phyloP scores from a whole-genome alignment of 1,140 invertebrate genomes.

The Drosophila trapezifrons region DNA sequence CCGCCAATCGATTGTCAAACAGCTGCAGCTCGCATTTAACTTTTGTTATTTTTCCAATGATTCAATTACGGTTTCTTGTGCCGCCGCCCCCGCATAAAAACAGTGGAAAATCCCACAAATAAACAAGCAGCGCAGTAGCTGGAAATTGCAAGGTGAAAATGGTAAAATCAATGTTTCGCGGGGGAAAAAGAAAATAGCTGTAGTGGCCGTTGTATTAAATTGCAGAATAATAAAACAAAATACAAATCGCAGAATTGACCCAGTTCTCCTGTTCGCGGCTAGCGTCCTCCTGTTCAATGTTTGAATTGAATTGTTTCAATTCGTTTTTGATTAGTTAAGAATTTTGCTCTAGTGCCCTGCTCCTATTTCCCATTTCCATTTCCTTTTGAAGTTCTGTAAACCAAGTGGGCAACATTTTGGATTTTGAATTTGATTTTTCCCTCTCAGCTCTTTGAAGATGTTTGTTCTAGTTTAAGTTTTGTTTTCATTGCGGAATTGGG shows the following conservation, averaged over 20 bases:
- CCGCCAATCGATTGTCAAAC: conserved; percentile 35
- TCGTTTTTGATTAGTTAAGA: conserved; percentile 49
- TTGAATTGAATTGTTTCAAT: conserved; percentile 34
- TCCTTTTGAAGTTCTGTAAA: conserved; percentile 23
- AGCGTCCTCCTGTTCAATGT: conserved; percentile 6
- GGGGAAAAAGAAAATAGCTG: conserved; percentile 11
- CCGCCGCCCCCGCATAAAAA: conserved; percentile 19
- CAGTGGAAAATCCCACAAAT: conserved; percentile 45
- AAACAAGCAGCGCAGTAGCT: conserved; percentile 21
- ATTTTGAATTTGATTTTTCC: conserved; percentile 18
- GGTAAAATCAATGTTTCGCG: conserved; percentile 64
- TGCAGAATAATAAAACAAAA: conserved; percentile 45
- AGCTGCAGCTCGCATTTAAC: conserved; percentile 33
- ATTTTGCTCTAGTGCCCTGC: conserved; percentile 8
- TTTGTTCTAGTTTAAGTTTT: conserved; percentile 41
- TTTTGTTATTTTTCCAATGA: conserved; percentile 68
- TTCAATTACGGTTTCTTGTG: conserved; percentile 65
- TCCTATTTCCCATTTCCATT: background rate
- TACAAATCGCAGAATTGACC: conserved; percentile 39
- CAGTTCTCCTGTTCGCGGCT: conserved; percentile 2
- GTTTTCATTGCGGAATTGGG: conserved; percentile 39
- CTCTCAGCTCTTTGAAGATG: conserved; percentile 32
- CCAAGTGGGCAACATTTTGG: conserved; percentile 33
- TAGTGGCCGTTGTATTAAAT: conserved; percentile 29
- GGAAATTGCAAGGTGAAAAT: conserved; percentile 34